Conservation (phyloP, 2,113 vertebrate species). For the Stigmatopora argus region DNA sequence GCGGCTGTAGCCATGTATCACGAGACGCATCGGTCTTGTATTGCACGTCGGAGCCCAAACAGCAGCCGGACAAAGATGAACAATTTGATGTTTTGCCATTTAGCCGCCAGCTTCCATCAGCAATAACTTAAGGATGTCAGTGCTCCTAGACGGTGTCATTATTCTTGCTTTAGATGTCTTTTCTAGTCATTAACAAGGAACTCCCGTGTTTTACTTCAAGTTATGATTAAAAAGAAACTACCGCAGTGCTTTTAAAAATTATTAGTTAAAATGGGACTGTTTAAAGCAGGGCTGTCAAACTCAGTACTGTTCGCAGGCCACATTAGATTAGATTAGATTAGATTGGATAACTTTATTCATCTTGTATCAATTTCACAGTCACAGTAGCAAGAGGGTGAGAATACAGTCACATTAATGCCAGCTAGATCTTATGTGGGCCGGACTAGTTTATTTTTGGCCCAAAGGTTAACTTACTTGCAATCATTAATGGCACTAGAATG, state of each 20-base stretch:
- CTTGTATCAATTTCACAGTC: no score
- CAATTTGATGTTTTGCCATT: constrained; percentile 21
- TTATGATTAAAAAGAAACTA: not conserved
- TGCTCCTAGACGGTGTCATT: not conserved
- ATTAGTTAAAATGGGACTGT: not conserved
- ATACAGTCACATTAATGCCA: no score
- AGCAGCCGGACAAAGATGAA: constrained; percentile 51
- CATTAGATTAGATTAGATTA: no score
- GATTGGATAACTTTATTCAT: no score
- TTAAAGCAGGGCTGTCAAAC: no score
- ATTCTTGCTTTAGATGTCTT: not conserved
- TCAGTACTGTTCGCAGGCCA: no score
- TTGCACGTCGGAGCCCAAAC: constrained; percentile 66
- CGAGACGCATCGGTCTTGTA: constrained; percentile 60
- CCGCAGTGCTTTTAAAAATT: not conserved
- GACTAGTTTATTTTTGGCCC: no score
- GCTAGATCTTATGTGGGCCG: no score
- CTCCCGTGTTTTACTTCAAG: not conserved
- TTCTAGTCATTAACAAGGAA: not conserved
- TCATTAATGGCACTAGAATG: no score
- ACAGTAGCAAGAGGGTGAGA: no score
- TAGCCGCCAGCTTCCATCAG: constrained; percentile 4
- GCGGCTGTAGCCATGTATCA: constrained; percentile 68
- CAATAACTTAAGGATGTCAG: not conserved
- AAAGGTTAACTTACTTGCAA: no score